Evolutionary conservation across 2,113 vertebrate species (phyloP).

Genomic region (Illadopsis cleaveri): DNA sequence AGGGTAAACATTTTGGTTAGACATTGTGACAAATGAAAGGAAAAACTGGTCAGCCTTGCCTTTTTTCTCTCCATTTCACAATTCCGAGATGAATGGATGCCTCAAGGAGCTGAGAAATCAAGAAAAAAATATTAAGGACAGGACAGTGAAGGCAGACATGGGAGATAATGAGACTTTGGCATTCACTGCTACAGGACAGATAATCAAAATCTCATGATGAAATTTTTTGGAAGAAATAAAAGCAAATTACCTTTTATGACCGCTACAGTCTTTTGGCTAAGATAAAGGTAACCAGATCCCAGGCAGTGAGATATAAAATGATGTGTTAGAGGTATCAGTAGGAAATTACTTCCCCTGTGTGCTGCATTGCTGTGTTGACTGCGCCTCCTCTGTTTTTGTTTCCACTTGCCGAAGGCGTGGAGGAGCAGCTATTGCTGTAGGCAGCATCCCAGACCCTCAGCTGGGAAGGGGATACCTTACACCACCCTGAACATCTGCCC

Average conservation of each 20-base stretch:
- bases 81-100: not conserved
- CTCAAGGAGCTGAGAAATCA: not conserved
- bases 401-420: not conserved
- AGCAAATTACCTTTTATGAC: not conserved
- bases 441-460: not conserved
- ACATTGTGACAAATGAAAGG: not conserved
- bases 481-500: not conserved
- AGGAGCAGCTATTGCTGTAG: constrained; percentile 13
- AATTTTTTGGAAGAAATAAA: not conserved
- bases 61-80: not conserved
- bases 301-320: not conserved
- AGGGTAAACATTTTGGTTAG: constrained; percentile 8
- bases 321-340: constrained; percentile 41
- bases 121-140: not conserved
- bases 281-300: constrained; percentile 29
- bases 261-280: not conserved
- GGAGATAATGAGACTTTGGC: constrained; percentile 12
- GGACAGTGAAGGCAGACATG: not conserved
- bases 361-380: not conserved
- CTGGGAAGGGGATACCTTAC: not conserved
- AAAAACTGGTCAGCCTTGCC: not conserved
- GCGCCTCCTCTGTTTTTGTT: not conserved
- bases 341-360: not conserved
- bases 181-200: not conserved
- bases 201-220: constrained; percentile 13